These are phyloP conservation scores for Callocephalon fimbriatum DNA, from an alignment of 2,113 vertebrate genomes.

Conservation along the genomic window DNA sequence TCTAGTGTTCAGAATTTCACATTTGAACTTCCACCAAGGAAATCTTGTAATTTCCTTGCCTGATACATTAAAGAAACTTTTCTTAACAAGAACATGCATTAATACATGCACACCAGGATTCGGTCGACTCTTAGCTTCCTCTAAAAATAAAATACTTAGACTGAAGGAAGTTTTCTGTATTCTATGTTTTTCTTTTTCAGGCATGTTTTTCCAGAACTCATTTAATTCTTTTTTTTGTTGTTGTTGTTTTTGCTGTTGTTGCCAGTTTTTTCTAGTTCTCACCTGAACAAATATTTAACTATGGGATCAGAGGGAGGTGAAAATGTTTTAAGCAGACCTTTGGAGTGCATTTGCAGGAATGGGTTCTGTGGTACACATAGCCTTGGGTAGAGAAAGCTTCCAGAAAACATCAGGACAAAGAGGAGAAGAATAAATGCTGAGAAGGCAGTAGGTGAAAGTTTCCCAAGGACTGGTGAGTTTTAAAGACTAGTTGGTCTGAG, in stretches of 20 bases:
- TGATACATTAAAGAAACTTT: not conserved
- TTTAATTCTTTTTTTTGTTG: not conserved
- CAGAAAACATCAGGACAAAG: not conserved
- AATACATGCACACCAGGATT: rapidly evolving
- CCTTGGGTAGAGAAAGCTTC: not conserved
- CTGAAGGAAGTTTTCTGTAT: not conserved
- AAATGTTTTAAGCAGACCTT: not conserved
- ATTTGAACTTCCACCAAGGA: not conserved
- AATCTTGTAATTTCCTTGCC: not conserved
- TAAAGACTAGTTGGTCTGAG: too few relatives aligned
- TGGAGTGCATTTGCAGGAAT: not conserved
- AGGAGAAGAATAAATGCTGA: not conserved
- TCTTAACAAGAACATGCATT: not conserved
- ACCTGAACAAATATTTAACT: not conserved
- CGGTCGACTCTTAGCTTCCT: not conserved
- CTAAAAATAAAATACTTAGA: not conserved
- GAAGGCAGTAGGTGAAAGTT: not conserved
- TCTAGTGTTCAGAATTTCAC: not conserved
- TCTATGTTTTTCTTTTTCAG: not conserved
- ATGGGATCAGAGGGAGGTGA: not conserved
- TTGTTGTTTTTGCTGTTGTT: not conserved
- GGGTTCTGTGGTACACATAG: rapidly evolving
- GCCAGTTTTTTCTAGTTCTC: not conserved
- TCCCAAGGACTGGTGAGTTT: not conserved
- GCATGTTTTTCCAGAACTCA: not conserved